Evolutionary conservation across 2,113 vertebrate genomes (phyloP).

Genomic region (Lanius collurio): DNA sequence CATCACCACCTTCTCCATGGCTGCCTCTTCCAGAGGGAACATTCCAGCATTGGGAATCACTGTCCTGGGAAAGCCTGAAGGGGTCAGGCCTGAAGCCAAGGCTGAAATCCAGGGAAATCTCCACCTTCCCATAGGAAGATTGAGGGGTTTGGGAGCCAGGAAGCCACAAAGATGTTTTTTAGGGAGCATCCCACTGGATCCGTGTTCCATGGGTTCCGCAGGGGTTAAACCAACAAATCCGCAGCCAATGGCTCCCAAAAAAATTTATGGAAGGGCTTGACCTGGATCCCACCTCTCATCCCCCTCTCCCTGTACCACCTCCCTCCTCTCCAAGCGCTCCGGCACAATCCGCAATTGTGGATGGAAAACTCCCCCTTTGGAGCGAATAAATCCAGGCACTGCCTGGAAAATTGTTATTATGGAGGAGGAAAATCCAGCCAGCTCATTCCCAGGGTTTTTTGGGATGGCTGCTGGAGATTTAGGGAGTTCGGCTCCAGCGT

Average conservation of each 20-base stretch:
- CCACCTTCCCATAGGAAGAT: neutral
- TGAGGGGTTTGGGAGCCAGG: neutral
- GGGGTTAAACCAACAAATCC: neutral
- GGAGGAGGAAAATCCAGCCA: neutral
- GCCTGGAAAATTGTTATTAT: rapidly evolving
- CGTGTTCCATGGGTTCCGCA: rapidly evolving
- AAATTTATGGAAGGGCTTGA: rapidly evolving
- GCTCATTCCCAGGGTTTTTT: neutral
- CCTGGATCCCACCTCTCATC: neutral
- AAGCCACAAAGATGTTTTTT: neutral
- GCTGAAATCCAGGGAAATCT: neutral
- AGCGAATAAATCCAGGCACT: neutral
- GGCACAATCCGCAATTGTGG: rapidly evolving
- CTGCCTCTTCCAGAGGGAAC: neutral
- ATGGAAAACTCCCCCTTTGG: neutral
- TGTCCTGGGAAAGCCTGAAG: neutral
- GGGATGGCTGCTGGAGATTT: neutral
- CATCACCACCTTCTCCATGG: rapidly evolving
- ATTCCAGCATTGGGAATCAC: neutral
- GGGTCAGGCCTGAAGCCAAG: neutral
- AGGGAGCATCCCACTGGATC: neutral
- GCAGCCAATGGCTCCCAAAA: neutral
- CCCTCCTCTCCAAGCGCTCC: rapidly evolving
- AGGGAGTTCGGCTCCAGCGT: rapidly evolving
- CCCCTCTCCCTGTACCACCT: rapidly evolving